Base-by-base conservation (phyloP, 2,113 vertebrate species). In the Hemiprocne comata region DNA sequence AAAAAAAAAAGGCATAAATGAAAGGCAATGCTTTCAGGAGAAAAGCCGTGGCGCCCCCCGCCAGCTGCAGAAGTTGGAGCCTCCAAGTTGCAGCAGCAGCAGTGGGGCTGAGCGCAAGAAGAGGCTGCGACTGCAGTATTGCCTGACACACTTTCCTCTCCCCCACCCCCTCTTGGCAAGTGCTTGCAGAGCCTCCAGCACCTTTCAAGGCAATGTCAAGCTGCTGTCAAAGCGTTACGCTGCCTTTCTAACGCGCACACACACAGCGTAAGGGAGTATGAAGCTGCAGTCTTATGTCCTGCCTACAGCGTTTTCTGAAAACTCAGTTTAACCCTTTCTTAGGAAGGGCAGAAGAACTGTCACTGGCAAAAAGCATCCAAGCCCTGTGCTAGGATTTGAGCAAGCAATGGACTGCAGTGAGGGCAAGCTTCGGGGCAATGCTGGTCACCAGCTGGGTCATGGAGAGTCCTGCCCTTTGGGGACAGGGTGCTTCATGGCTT, bases 181-280 rank as follows among this genome's bases (percentile, higher is more conserved):
- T 29, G 95, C 89, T 93, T 55, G 89, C 66, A 89, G 70, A 95
- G 96, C 95, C 94, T 96, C 97, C 95, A 93, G 97, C 95, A 97
- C 97, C 95, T 97, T 95, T 95, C 97, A 94, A 94, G 95, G 97
- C 97, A 96, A 96, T 94, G 96, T 96, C 97, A 96, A 94, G 95
- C 96, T 95, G 90, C 95, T 93, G 94, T 87, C 90, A 89, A 91
- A 94, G 94, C 92, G 51, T 70, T 82, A 24, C n/a, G 1, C 87
- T 83, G 89, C 92, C 90, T 94, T 74, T 67, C 58, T 5, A 90
- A 73, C 66, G 66, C 42, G 20, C 44, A 38, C 65, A 18, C 69
- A 55, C 67, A 17, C 34, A 13, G 34, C 5, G 79, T 83, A 58
- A 62, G 51, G 64, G 60, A 91, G 94, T 12, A 51, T 11, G 78